Evolutionary conservation across 1,140 invertebrate genomes (phyloP), one percentile per base, ranked within the genome.

Genomic region (Drosophila asahinai): DNA sequence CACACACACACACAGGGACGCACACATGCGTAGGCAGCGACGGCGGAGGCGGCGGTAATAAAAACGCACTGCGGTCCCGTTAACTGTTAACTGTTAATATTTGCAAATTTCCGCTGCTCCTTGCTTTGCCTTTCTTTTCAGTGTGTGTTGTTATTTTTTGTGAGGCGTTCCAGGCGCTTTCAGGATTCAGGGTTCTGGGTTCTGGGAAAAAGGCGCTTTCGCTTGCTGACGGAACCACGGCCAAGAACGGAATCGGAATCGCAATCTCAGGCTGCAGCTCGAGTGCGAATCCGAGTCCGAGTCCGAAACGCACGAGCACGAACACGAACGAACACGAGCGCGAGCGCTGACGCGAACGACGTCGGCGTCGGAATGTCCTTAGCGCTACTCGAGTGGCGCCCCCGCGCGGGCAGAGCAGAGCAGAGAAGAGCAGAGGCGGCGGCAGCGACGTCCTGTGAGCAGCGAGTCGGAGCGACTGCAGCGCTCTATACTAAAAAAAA

Each of bases 281-380:
- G 63, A 61, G 63, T 62, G 60, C 40, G 36, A 43, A 66, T 63
- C 38, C 63, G 63, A 66, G 59, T 61, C 40, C 63, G 63, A 65
- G 60, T 33, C 57, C 55, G 55, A 58, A 58, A 42, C 63, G 63
- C 60, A 36, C 63, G 60, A 63, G 38, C 38, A 25, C 57, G 57
- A 19, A 8, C 25, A 27, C 57, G 40, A 59, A 27, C 25, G 54
- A 40, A 40, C 54, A 38, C 52, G 52, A 54, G 25, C 27, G 59
- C 4, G 58, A 47, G 58, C 42, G 40, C n/a, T 17, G 40, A 36
- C 15, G 54, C 40, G 38, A 52, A 52, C 54, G 52, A 38, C 52
- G 54, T 40, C 54, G 54, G 54, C 71, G 67, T 52, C 52, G 47
- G 80, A 84, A 79, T 89, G 81, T 89, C 84, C 84, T 89, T 89